phyloP scores from a whole-genome alignment of 1,140 invertebrate genomes.

The Phthorimaea operculella region DNA sequence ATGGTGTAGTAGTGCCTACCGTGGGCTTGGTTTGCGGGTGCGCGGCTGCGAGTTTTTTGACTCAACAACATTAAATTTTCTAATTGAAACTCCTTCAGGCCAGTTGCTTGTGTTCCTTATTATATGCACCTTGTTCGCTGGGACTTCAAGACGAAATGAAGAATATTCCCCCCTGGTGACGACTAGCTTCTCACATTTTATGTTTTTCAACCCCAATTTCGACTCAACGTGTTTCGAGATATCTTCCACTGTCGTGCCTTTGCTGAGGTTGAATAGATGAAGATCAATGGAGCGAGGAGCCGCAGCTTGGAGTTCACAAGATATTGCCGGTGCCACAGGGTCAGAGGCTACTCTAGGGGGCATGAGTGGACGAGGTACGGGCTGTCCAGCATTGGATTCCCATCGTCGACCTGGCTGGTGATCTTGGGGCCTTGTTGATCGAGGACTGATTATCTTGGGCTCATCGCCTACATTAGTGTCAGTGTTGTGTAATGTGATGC shows the following conservation, averaged over 20 bases:
- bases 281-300: neutral
- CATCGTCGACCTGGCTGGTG: too few relatives aligned
- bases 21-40: neutral
- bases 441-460: too few relatives aligned
- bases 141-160: neutral
- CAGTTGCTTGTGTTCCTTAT: neutral
- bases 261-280: neutral
- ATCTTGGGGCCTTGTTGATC: too few relatives aligned
- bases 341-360: too few relatives aligned
- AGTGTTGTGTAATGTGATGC: too few relatives aligned
- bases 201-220: neutral
- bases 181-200: neutral
- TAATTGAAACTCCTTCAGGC: neutral
- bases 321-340: too few relatives aligned
- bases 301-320: neutral
- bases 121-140: neutral
- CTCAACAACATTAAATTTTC: neutral
- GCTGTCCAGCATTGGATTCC: too few relatives aligned
- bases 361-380: too few relatives aligned
- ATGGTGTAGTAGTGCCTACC: neutral
- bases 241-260: neutral
- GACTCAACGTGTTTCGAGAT: neutral
- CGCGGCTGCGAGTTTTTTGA: neutral
- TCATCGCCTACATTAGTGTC: too few relatives aligned
- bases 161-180: neutral